Evolutionary conservation across 2,888 invertebrate genomes (phyloP).

Genomic region (Cabera pusaria): DNA sequence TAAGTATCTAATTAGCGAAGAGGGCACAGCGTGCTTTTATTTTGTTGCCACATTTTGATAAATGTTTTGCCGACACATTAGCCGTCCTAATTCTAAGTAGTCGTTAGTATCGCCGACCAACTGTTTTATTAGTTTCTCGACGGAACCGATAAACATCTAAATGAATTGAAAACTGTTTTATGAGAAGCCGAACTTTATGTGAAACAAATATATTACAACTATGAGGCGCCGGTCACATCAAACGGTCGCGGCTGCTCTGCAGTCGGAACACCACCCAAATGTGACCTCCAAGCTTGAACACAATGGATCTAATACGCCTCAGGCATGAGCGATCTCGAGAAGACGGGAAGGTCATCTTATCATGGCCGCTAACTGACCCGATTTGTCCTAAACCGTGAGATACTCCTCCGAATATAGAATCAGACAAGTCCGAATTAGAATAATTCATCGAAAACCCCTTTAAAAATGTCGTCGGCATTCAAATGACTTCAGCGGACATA

Average conservation of each 20-base stretch:
- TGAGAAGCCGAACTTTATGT: slow-evolving; percentile 64
- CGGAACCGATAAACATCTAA: slow-evolving; percentile 76
- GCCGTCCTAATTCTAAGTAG: slow-evolving; percentile 28
- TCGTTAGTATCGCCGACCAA: slow-evolving; percentile 47
- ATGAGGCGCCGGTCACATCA: slow-evolving; percentile 64
- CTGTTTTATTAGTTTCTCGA: slow-evolving; percentile 67
- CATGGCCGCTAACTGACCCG: slow-evolving; percentile 39
- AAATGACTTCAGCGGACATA: slow-evolving; percentile 61
- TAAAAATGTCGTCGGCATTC: slow-evolving; percentile 69
- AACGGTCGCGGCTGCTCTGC: slow-evolving; percentile 44
- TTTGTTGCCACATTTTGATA: slow-evolving; percentile 28
- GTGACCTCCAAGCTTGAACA: slow-evolving; percentile 32
- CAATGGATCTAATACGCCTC: slow-evolving; percentile 29
- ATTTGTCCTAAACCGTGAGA: slow-evolving; percentile 56
- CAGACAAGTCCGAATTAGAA: slow-evolving; percentile 38
- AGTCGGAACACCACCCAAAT: slow-evolving; percentile 36
- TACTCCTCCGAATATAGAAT: slow-evolving; percentile 58
- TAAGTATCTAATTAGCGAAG: slow-evolving; percentile 17
- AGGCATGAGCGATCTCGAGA: slow-evolving; percentile 37
- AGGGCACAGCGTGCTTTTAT: slow-evolving; percentile 19
- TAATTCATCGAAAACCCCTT: slow-evolving; percentile 39
- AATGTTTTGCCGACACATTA: slow-evolving; percentile 28
- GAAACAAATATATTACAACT: slow-evolving; percentile 59
- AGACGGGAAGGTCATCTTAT: slow-evolving; percentile 41
- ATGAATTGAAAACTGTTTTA: slow-evolving; percentile 69